Conservation (phyloP, 2,888 invertebrate genomes). For the Polydrusus pterygomalis region DNA sequence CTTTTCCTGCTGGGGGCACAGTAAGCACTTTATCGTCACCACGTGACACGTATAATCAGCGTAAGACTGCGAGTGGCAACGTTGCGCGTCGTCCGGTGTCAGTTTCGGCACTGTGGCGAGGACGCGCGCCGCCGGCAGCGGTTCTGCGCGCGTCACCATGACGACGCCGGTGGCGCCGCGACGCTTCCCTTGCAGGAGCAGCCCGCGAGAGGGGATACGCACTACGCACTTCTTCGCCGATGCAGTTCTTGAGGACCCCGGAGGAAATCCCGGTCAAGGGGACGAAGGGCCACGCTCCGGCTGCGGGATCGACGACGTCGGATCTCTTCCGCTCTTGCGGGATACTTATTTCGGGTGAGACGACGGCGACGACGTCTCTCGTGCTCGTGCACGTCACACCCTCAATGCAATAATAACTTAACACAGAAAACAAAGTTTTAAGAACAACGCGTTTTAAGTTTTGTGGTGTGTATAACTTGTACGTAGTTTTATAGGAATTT, state of each 20-base stretch:
- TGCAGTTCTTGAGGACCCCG: conserved; percentile 40
- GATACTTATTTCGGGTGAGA: not conserved
- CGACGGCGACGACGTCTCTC: too few species aligned
- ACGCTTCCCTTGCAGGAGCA: conserved; percentile 56
- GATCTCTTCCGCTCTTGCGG: not conserved
- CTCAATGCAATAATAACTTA: too few species aligned
- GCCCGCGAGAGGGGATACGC: conserved; percentile 47
- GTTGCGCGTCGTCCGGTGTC: conserved; percentile 54
- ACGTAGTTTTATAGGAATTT: too few species aligned
- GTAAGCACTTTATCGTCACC: conserved; percentile 32
- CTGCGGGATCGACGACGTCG: not conserved
- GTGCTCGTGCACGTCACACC: too few species aligned
- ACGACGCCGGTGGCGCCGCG: conserved; percentile 70
- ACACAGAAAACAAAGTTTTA: too few species aligned
- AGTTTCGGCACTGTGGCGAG: conserved; percentile 54
- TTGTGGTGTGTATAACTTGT: too few species aligned
- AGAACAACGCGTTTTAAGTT: too few species aligned
- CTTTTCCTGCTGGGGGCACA: conserved; percentile 25
- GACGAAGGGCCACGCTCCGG: conserved; percentile 19
- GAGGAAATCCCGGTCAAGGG: conserved; percentile 63
- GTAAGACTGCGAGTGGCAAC: conserved; percentile 53
- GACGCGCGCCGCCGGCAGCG: conserved; percentile 50
- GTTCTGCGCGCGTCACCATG: conserved; percentile 69
- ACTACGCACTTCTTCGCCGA: conserved; percentile 54
- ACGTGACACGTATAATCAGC: conserved; percentile 53